Base-by-base conservation (phyloP, 2,113 vertebrate species). In the Ctenodactylus gundi region DNA sequence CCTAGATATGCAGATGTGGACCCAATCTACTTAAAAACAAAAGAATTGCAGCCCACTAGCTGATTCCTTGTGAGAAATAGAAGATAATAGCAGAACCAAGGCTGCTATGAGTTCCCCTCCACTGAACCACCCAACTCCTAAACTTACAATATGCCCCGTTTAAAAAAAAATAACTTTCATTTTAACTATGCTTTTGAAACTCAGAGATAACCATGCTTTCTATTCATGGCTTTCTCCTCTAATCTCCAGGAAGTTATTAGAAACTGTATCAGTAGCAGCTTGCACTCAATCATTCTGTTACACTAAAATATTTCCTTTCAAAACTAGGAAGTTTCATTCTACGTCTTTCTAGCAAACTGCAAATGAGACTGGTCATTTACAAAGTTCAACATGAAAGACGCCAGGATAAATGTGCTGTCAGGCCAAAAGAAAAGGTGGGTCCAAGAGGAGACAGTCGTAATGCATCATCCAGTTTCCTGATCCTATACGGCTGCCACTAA, bases 181-280 rank as follows among this genome's bases (percentile, higher is more conserved):
- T 95, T 94, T 94, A 90, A 85, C n/a, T 0, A 1, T 34, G 90
- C 60, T 76, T 88, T 92, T 92, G 62, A 96, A 94, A 83, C n/a
- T 67, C 15, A 85, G 53, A 93, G 68, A 92, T 94, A 96, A 64
- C 8, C 23, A 17, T 90, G 44, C 34, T 92, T 95, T 93, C 67
- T 76, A 78, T 90, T 90, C 88, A 84, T 27, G 87, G 27, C 1
- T 93, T 96, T 92, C 36, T 92, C 44, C 25, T 95, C 76, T 96
- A 90, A 68, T 88, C 85, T 95, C 88, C 80, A 88, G 55, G 31
- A 95, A 78, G 57, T 88, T 94, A 85, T 94, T 92, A 92, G 72
- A 93, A 94, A 86, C 27, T 62, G 1, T 91, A 90, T 85, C 81
- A 92, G 82, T n/a, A 91, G 11, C 25, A 36, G 36, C 65, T 62